phyloP scores from a whole-genome alignment of 2,113 vertebrate genomes.

The Gopherus evgoodei region DNA sequence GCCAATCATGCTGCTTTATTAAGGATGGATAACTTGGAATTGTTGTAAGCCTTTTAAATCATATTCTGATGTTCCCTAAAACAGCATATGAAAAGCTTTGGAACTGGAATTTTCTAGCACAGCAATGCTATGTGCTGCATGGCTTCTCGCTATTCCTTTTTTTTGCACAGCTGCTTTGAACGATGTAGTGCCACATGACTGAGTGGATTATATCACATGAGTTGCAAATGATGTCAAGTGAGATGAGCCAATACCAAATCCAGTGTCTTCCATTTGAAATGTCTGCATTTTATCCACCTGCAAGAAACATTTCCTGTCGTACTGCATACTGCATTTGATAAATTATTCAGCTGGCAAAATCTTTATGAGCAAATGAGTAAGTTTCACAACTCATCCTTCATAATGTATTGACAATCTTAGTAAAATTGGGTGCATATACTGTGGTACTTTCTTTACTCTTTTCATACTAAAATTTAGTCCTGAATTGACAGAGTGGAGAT shows the following conservation, averaged over 20 bases:
- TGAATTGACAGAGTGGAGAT: not conserved
- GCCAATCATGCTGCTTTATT: not conserved
- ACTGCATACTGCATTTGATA: conserved; percentile 34
- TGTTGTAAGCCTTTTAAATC: conserved; percentile 36
- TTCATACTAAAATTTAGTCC: conserved; percentile 17
- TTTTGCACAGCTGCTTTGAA: not conserved
- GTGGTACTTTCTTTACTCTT: not conserved
- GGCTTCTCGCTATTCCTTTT: not conserved
- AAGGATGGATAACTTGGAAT: not conserved
- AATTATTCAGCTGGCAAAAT: conserved; percentile 32
- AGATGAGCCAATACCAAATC: conserved; percentile 30
- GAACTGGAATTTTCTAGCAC: not conserved
- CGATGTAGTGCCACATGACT: not conserved
- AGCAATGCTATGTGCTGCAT: not conserved
- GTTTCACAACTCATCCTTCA: conserved; percentile 47
- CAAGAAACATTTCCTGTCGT: conserved; percentile 31
- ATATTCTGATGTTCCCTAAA: not conserved
- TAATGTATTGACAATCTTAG: conserved; percentile 40
- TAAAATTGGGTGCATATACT: not conserved
- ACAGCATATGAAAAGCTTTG: not conserved
- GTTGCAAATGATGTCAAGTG: conserved; percentile 40
- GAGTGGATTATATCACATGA: conserved; percentile 5
- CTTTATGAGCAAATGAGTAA: conserved; percentile 22
- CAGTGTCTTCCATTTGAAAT: conserved; percentile 19
- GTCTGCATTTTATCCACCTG: conserved; percentile 47